phyloP scores from a whole-genome alignment of 1,140 invertebrate genomes.

The Pachypeltis micranthus region DNA sequence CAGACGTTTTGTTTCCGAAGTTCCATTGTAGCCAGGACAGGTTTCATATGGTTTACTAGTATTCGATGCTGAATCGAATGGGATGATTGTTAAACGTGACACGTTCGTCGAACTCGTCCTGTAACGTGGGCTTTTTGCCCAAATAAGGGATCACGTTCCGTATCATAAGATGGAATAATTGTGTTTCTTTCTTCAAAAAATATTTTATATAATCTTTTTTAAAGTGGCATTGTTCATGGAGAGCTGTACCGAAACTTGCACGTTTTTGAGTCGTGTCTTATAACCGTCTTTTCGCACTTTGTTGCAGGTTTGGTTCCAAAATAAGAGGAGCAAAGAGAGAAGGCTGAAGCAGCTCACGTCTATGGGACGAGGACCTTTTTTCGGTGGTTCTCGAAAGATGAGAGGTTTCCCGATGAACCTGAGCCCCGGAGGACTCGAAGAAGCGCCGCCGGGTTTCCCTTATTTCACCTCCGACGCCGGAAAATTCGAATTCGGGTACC shows the following conservation, averaged over 20 bases:
- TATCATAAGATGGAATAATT: no score
- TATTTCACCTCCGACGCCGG: conserved; percentile 69
- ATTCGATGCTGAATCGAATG: no score
- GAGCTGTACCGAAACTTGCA: no score
- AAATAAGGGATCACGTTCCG: no score
- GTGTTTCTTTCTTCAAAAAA: neutral
- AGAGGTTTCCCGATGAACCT: conserved; percentile 79
- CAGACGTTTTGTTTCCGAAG: no score
- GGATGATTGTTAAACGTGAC: no score
- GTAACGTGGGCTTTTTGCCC: no score
- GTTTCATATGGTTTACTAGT: no score
- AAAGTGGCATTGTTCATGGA: no score
- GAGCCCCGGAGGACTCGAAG: conserved; percentile 68
- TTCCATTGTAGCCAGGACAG: no score
- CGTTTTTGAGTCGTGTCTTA: no score
- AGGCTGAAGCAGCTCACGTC: conserved; percentile 83
- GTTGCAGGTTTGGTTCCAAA: conserved; percentile 97
- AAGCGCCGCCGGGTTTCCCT: conserved; percentile 63
- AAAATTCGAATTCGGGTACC: conserved; percentile 83
- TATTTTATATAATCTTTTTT: neutral
- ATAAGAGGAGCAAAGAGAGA: conserved; percentile 94
- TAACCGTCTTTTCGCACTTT: conserved; percentile 7
- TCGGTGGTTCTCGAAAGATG: conserved; percentile 80
- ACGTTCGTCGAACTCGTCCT: no score
- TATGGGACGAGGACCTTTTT: conserved; percentile 82